A percentile compares a stretch with the other conserved stretches of the same genome.
Conservation (phyloP, 2,888 invertebrate genomes). For the Alloplasta piceator region DNA sequence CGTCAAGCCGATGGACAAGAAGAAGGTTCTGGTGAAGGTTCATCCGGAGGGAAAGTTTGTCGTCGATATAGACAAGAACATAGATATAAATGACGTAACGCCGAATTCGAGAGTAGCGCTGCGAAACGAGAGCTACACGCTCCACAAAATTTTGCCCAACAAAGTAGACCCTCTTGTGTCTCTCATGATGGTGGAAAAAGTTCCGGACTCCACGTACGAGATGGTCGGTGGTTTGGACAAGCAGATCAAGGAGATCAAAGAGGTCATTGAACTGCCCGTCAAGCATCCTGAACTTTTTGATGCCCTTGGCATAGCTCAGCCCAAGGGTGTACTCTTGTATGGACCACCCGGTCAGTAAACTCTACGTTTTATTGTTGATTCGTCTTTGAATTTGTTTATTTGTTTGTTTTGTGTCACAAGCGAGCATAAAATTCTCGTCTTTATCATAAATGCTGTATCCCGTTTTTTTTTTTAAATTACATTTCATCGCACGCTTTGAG, state of each 20-base stretch:
- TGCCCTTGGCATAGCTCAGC: constrained; percentile 99
- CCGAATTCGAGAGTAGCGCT: constrained; percentile 99
- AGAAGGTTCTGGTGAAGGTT: constrained; percentile 99
- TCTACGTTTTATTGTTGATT: constrained; percentile 3
- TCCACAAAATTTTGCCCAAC: constrained; percentile 99
- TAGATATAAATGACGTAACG: constrained; percentile 98
- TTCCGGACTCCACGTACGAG: constrained; percentile 99
- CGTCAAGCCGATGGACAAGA: constrained; percentile 99
- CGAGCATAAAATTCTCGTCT: constrained; percentile 4
- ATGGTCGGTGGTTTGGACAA: constrained; percentile 99
- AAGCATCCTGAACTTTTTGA: constrained; percentile 99
- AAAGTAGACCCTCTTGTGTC: constrained; percentile 99
- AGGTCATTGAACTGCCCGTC: constrained; percentile 99
- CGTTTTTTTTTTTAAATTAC: too few relatives aligned
- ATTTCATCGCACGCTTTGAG: too few relatives aligned
- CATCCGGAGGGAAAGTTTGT: constrained; percentile 99
- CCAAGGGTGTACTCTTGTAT: constrained; percentile 98
- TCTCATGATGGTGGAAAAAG: constrained; percentile 99
- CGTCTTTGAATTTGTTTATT: constrained; percentile 4
- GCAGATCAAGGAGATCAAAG: constrained; percentile 99
- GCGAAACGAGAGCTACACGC: constrained; percentile 98
- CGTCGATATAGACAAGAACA: constrained; percentile 99
- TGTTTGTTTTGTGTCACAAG: not conserved
- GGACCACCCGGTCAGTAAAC: constrained; percentile 95
- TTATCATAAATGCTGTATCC: too few relatives aligned